Percentiles rank a stretch among this genome's conserved stretches.
phyloP scores from a whole-genome alignment of 2,888 invertebrate genomes.

The Cetonia aurata region DNA sequence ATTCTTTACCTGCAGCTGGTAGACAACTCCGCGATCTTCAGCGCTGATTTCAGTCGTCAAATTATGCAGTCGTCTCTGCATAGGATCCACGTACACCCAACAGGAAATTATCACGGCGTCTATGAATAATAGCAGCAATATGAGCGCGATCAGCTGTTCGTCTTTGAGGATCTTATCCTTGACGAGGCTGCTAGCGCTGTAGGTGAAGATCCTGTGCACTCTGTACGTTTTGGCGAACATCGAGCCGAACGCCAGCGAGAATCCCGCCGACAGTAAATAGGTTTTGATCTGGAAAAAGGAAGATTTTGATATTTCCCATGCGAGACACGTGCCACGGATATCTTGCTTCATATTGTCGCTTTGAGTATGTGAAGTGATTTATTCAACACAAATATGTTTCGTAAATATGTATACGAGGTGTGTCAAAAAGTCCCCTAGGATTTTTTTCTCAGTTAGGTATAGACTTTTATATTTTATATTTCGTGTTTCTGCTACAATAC shows the following conservation, averaged over 20 bases:
- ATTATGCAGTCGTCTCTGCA: constrained; percentile 87
- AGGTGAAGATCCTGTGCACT: constrained; percentile 91
- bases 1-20: constrained; percentile 81
- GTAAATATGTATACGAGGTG: too few relatives aligned
- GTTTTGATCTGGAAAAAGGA: constrained; percentile 78
- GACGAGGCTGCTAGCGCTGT: constrained; percentile 84
- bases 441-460: too few relatives aligned
- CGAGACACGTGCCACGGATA: too few relatives aligned
- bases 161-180: constrained; percentile 93
- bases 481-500: too few relatives aligned
- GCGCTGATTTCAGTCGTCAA: constrained; percentile 83
- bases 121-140: constrained; percentile 84
- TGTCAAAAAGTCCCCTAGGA: too few relatives aligned
- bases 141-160: constrained; percentile 87
- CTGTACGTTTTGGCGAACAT: constrained; percentile 96
- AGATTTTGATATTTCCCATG: background rate
- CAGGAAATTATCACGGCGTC: constrained; percentile 86
- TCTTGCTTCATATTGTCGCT: too few relatives aligned
- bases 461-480: too few relatives aligned
- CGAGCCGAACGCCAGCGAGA: constrained; percentile 92
- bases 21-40: constrained; percentile 83
- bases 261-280: constrained; percentile 90
- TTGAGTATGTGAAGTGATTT: too few relatives aligned
- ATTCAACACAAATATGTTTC: too few relatives aligned
- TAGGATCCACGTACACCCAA: constrained; percentile 89